These are phyloP conservation scores for Phenganax subtilis DNA, from an alignment of 92 coral and sea anemone species.

Conservation along the genomic window DNA sequence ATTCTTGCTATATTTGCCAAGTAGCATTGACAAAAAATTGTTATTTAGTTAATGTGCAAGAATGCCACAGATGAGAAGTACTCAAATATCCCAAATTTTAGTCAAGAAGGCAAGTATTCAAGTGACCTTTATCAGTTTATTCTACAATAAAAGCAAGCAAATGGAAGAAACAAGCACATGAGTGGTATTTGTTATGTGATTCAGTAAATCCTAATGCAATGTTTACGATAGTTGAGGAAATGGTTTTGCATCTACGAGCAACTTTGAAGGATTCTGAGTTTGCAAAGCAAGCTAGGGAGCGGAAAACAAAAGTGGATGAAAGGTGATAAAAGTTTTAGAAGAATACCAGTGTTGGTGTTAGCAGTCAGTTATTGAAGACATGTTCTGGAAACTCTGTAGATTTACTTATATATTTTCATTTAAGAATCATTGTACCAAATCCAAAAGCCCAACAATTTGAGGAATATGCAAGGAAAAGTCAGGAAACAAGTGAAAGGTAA, in stretches of 20 bases:
- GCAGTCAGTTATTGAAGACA: too few species aligned
- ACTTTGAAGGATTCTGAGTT: not conserved
- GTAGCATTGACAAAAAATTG: not conserved
- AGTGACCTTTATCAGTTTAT: not conserved
- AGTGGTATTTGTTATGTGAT: not conserved
- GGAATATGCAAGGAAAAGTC: slow-evolving; percentile 47
- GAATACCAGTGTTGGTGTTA: not conserved
- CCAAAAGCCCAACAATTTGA: slow-evolving; percentile 55
- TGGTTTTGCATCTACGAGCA: slow-evolving; percentile 10
- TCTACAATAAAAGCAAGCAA: not conserved
- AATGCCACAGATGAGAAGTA: slow-evolving; percentile 6
- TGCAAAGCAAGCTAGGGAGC: not conserved
- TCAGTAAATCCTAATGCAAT: not conserved
- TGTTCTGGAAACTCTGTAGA: too few species aligned
- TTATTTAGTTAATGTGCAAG: slow-evolving; percentile 17
- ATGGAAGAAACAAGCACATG: not conserved
- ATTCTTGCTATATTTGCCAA: not conserved
- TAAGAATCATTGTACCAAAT: slow-evolving; percentile 44
- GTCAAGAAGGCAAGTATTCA: not conserved
- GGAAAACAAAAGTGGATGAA: not conserved
- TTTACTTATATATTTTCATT: not conserved
- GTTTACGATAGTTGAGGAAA: not conserved
- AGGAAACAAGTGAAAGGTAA: slow-evolving; percentile 55
- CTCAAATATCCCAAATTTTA: not conserved
- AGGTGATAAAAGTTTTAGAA: not conserved